Conservation (phyloP, 2,888 invertebrate species). For the Empis stercorea region DNA sequence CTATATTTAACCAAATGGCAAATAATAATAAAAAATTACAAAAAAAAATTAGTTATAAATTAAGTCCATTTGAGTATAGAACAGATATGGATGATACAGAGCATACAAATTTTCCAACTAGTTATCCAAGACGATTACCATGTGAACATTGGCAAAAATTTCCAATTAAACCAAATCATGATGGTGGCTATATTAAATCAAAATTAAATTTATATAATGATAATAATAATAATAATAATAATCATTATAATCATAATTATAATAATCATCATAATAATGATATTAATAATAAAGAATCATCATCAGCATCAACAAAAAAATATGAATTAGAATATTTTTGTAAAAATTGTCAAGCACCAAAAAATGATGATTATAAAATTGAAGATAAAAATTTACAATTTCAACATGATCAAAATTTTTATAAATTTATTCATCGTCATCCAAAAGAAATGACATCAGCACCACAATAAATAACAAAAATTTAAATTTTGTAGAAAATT, state of each 20-base stretch:
- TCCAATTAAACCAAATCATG: conserved; percentile 1
- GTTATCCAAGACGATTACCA: conserved; percentile 6
- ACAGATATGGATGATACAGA: neutral
- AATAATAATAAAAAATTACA: neutral
- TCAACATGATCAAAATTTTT: neutral
- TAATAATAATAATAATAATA: neutral
- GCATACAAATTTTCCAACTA: conserved; percentile 6
- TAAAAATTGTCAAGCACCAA: neutral
- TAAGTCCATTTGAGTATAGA: neutral
- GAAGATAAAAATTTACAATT: neutral
- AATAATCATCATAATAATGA: neutral
- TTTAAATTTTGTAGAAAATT: no score
- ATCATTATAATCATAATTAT: no score
- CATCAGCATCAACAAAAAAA: neutral
- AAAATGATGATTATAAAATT: neutral
- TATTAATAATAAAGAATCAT: no score
- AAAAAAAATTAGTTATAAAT: neutral
- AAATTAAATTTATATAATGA: neutral
- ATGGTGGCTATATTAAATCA: neutral
- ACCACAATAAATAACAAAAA: neutral
- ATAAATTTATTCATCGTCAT: neutral
- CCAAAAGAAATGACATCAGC: neutral
- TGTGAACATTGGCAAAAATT: conserved; percentile 8
- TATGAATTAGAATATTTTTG: neutral
- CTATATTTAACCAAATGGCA: neutral